Base-by-base conservation (phyloP, 2,888 invertebrate genomes). In the Timema podura region DNA sequence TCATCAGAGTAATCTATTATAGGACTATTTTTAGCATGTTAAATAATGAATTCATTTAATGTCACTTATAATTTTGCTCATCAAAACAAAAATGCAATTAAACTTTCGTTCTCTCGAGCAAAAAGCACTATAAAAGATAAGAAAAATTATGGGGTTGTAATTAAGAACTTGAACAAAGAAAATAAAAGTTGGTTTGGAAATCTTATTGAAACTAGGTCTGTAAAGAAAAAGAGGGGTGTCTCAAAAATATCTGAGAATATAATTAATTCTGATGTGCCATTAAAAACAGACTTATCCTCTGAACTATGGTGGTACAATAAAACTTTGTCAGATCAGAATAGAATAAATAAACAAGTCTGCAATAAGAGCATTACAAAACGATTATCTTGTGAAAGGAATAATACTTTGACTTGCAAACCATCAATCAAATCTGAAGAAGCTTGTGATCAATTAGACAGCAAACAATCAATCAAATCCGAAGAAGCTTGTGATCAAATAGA, bases 141-240 rank as follows among this genome's bases (percentile, higher is more conserved):
- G 16, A 57, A 9, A 10, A 48, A 66, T 30, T 45, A 47, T 65
- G 65, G 68, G 64, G 65, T 57, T 59, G 15, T 65, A 13, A 46
- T 68, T 46, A 75, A 75, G 67, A 73, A 72, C 44, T 68, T 76
- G 8, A 75, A 78, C 65, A 74, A 72, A 69, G 77, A 77, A 72
- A 78, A 77, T 68, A 78, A 77, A 71, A 67, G 68, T n/a, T 71
- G 78, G 16, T 79, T 76, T 72, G 79, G 79, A 8, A 71, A 75
- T 7, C 74, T 78, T 5, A 45, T 75, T 7, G 77, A 77, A 74
- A 71, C 68, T 15, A 61, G 46, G 30, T 46, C 65, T 10, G 48
- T 68, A 30, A 71, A 68, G 51, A 59, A 51, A 16, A 71, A 65
- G 67, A n/a, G 73, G 75, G 47, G 76, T 74, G 69, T 61, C 48